These are phyloP conservation scores for Moxostoma hubbsi DNA, from an alignment of 2,797 vertebrate genomes.

Conservation along the genomic window DNA sequence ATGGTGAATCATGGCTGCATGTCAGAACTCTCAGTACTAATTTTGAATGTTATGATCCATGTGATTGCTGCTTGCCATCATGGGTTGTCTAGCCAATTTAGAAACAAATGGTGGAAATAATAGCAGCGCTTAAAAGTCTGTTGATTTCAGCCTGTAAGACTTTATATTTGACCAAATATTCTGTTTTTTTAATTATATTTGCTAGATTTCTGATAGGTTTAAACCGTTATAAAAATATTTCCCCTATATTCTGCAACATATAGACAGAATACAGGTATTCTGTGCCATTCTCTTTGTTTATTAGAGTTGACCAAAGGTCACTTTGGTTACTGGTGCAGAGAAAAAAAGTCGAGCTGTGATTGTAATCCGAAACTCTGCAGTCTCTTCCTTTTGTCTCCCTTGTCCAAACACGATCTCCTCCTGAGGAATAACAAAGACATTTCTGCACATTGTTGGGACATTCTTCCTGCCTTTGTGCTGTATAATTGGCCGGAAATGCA, in stretches of 20 bases:
- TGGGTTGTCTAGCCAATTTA: too few relatives aligned
- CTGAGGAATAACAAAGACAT: conserved; percentile 58
- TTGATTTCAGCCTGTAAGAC: too few relatives aligned
- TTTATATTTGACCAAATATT: too few relatives aligned
- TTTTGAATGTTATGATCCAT: too few relatives aligned
- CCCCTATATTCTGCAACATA: not conserved
- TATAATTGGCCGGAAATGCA: conserved; percentile 21
- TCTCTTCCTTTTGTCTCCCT: conserved; percentile 59
- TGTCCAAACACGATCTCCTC: conserved; percentile 62
- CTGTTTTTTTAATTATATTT: not conserved
- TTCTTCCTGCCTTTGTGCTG: conserved; percentile 61
- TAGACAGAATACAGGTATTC: not conserved
- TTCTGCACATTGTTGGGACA: conserved; percentile 65
- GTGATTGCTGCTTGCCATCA: too few relatives aligned
- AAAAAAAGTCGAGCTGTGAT: conserved; percentile 13
- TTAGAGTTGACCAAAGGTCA: conserved; percentile 43
- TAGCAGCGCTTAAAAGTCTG: too few relatives aligned
- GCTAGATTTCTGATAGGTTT: not conserved
- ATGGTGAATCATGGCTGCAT: too few relatives aligned
- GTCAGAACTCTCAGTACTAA: too few relatives aligned
- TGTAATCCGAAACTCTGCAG: conserved; percentile 55
- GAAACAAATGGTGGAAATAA: too few relatives aligned
- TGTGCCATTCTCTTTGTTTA: not conserved
- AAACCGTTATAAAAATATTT: not conserved
- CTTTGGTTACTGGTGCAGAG: conserved; percentile 31